phyloP scores from a whole-genome alignment of 2,113 vertebrate species.

The Scomber japonicus region DNA sequence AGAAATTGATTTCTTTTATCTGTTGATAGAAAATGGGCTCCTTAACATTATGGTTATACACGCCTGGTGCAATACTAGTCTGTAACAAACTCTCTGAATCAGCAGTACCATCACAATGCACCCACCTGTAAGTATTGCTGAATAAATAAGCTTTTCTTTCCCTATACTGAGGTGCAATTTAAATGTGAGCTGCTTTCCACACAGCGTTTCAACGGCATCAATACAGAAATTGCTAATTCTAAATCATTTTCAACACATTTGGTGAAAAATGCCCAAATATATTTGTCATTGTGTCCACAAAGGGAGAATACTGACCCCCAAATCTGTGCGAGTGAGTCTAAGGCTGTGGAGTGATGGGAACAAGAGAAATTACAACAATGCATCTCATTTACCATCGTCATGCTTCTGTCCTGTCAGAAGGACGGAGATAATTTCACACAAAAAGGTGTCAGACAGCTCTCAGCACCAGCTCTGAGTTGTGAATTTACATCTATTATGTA shows the following conservation, averaged over 20 bases:
- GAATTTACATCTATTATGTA: slow-evolving; percentile 74
- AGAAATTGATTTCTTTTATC: neutral
- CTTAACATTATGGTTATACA: neutral
- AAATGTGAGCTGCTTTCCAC: slow-evolving; percentile 19
- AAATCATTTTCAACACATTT: neutral
- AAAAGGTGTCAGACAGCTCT: slow-evolving; percentile 38
- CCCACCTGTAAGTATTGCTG: slow-evolving; percentile 7
- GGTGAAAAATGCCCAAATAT: neutral
- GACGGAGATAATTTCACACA: slow-evolving; percentile 39
- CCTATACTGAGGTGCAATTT: slow-evolving; percentile 4
- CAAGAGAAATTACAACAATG: slow-evolving; percentile 40
- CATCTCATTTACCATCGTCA: slow-evolving; percentile 21
- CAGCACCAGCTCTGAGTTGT: slow-evolving; percentile 32
- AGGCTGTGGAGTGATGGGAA: neutral
- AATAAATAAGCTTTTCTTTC: slow-evolving; percentile 38
- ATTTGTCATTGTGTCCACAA: neutral
- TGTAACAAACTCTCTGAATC: slow-evolving; percentile 15
- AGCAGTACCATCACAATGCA: neutral
- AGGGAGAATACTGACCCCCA: neutral
- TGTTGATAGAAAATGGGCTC: neutral
- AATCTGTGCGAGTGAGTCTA: neutral
- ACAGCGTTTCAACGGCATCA: neutral
- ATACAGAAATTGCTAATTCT: slow-evolving; percentile 1
- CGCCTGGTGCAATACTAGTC: neutral
- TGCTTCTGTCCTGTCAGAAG: neutral